Evolutionary conservation across 2,113 vertebrate species (phyloP).

Genomic region (Gavialis gangeticus): DNA sequence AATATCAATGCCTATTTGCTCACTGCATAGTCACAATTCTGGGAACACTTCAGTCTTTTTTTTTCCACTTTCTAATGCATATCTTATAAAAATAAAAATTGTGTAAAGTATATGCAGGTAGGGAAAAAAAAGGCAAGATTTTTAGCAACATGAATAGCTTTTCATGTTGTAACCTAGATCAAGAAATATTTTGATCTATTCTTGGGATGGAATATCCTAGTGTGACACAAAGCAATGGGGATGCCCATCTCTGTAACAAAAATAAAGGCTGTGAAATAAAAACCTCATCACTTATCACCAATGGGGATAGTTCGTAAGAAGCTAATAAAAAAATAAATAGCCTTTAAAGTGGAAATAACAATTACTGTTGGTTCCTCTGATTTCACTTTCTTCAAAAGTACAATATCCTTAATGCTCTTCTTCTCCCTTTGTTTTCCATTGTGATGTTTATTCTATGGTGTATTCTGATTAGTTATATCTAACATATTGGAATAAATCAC

Average conservation of each 20-base stretch:
- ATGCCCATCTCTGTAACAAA: neutral
- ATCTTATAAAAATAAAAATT: neutral
- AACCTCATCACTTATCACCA: neutral
- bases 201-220: neutral
- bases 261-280: neutral
- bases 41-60: neutral
- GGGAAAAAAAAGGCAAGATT: rapidly evolving
- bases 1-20: neutral
- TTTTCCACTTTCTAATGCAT: neutral
- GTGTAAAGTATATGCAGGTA: neutral
- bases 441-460: neutral
- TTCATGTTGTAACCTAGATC: neutral
- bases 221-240: neutral
- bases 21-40: neutral
- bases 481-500: neutral
- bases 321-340: neutral
- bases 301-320: neutral
- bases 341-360: neutral
- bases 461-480: neutral
- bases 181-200: neutral
- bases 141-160: neutral
- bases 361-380: rapidly evolving
- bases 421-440: neutral
- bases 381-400: neutral
- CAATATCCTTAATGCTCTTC: neutral